phyloP scores from a whole-genome alignment of 2,797 vertebrate species.

The Poeciliopsis infans region DNA sequence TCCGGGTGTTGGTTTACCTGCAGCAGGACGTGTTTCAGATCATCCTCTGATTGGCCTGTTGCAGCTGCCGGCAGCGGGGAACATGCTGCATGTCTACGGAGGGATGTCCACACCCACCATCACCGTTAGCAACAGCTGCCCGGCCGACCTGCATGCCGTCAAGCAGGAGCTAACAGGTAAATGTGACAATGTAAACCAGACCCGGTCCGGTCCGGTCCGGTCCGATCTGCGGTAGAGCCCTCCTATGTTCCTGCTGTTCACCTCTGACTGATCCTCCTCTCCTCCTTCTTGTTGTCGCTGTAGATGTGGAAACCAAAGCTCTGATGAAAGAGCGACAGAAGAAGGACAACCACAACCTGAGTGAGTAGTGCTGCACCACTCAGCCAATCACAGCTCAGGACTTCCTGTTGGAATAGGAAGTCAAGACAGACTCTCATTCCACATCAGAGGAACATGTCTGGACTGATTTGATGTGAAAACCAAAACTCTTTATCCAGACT shows the following conservation, averaged over 20 bases:
- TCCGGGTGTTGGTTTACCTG: not conserved
- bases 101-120: conserved; percentile 75
- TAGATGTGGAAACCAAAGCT: conserved; percentile 83
- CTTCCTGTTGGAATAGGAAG: not conserved
- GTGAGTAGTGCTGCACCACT: conserved; percentile 74
- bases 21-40: conserved; percentile 1
- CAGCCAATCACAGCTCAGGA: not conserved
- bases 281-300: conserved; percentile 17
- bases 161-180: conserved; percentile 84
- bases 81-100: conserved; percentile 84
- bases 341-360: conserved; percentile 92
- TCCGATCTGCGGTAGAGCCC: no score
- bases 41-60: conserved; percentile 56
- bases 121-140: conserved; percentile 88
- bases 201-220: not conserved
- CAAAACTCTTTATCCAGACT: no score
- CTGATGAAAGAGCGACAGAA: conserved; percentile 89
- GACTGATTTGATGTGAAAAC: not conserved
- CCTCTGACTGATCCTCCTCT: not conserved
- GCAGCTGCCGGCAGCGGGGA: conserved; percentile 85
- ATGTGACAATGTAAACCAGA: not conserved
- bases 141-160: conserved; percentile 83
- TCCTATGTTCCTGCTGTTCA: not conserved
- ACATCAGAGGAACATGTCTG: not conserved
- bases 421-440: no score